These are phyloP conservation scores for Napeogenes inachia DNA, from an alignment of 2,888 invertebrate genomes.

Conservation along the genomic window DNA sequence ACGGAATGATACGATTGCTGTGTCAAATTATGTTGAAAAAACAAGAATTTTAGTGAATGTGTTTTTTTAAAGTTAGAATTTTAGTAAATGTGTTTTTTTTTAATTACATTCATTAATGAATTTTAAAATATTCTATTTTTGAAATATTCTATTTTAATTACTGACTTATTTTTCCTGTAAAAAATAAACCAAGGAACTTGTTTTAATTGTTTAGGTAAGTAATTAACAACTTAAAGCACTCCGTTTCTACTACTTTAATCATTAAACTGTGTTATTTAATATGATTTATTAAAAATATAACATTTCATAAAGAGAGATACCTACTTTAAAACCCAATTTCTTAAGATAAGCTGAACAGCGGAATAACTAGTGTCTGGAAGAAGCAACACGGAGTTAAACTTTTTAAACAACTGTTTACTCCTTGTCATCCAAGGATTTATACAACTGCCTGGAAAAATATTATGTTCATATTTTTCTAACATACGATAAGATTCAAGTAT, in stretches of 20 bases:
- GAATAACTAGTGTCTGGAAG: conserved; percentile 52
- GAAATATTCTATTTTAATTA: too few species aligned
- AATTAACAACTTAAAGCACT: too few species aligned
- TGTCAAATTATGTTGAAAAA: conserved; percentile 16
- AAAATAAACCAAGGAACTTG: too few species aligned
- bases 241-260: too few species aligned
- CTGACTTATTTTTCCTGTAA: too few species aligned
- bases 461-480: conserved; percentile 1
- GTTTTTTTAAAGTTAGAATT: too few species aligned
- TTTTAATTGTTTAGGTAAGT: too few species aligned
- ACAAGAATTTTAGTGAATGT: too few species aligned
- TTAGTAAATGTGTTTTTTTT: too few species aligned
- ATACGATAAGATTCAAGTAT: neutral
- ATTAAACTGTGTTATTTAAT: neutral
- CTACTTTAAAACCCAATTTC: conserved; percentile 43
- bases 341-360: conserved; percentile 42
- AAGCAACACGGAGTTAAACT: conserved; percentile 46
- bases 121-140: too few species aligned
- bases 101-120: too few species aligned
- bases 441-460: conserved; percentile 46
- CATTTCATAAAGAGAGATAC: neutral
- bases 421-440: conserved; percentile 54
- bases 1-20: conserved; percentile 51
- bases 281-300: neutral
- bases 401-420: conserved; percentile 43